Base-by-base conservation (phyloP, 2,888 invertebrate species). In the Caradrina clavipalpis region DNA sequence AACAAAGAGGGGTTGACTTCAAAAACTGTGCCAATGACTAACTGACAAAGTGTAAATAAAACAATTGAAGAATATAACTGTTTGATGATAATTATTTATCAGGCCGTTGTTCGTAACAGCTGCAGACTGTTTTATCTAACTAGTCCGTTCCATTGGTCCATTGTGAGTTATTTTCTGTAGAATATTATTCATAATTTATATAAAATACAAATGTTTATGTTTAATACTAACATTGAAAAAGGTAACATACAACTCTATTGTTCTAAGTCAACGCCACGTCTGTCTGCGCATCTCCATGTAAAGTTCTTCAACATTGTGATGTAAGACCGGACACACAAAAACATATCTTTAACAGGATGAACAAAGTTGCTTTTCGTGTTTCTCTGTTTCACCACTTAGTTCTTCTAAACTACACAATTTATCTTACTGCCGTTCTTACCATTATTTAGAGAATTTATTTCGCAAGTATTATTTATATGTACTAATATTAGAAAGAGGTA, bases 21-120 rank as follows among this genome's bases (percentile, higher is more conserved):
- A 45, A 35, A 78, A 78, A 81, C 62, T 81, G 58, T 73, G 76
- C 69, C 71, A 81, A 73, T 73, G 70, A 76, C 60, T 81, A 73
- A 73, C 51, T 22, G 49, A 66, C 69, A 60, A 69, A 59, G 62
- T 56, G 73, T 65, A 64, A 78, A 68, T 69, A 76, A 76, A 78
- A 72, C 69, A 80, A 73, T 69, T 64, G 65, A 62, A 81, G 67
- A 68, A 57, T 55, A 64, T 60, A 64, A 58, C 45, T 59, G 58
- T 81, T 57, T 45, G 54, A 77, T 73, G 80, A 78, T 75, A 82
- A 80, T 73, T 67, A 53, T 66, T 73, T 84, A 82, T 82, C 76
- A 61, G 56, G 45, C 17, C 47, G 53, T 51, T 59, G 69, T 69
- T 47, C 69, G 62, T 49, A 69, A 58, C 82, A 69, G 69, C 69